These are phyloP conservation scores for Anthoscopus minutus DNA, from an alignment of 2,113 vertebrate species.

Conservation along the genomic window DNA sequence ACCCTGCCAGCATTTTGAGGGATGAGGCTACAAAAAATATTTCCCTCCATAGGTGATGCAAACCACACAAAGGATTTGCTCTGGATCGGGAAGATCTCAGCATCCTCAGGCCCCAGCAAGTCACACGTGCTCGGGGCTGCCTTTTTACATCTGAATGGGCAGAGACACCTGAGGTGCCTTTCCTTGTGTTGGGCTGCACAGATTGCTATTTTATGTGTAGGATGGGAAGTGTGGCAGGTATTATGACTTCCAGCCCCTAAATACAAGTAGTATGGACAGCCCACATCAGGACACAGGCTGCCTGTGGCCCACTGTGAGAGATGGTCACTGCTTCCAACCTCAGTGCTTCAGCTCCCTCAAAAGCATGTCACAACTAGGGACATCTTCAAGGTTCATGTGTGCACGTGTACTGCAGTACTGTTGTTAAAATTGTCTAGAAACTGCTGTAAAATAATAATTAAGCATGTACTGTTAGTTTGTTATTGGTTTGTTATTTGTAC, in stretches of 20 bases:
- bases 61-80: not conserved
- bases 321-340: not conserved
- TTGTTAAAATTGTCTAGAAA: too few relatives aligned
- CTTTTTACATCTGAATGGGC: not conserved
- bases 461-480: too few relatives aligned
- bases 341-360: not conserved
- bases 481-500: too few relatives aligned
- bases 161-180: not conserved
- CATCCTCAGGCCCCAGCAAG: not conserved
- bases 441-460: too few relatives aligned
- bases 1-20: not conserved
- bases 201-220: not conserved
- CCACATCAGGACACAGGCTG: not conserved
- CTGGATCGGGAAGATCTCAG: not conserved
- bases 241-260: not conserved
- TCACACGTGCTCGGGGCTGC: not conserved
- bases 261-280: not conserved
- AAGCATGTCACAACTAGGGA: not conserved
- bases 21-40: not conserved
- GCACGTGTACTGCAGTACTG: accelerated
- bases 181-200: not conserved
- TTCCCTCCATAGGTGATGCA: not conserved
- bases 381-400: accelerated
- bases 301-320: not conserved
- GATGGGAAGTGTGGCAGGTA: accelerated